A percentile compares a stretch with the other conserved stretches of the same genome.
Evolutionary conservation across 35 echinoderm and acorn worm genomes (phyloP).

Genomic region (Apostichopus californicus): DNA sequence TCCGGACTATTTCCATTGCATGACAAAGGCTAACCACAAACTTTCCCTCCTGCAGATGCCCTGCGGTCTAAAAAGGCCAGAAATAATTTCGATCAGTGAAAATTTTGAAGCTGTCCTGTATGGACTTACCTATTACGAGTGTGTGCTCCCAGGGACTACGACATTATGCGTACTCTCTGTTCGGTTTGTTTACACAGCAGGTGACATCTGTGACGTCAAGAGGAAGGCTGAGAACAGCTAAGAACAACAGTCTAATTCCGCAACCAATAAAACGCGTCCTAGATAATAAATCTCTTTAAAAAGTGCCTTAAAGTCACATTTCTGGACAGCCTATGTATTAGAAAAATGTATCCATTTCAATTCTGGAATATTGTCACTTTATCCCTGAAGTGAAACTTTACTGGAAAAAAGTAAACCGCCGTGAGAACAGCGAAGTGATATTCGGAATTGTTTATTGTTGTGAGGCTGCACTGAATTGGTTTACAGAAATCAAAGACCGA

Average conservation of each 20-base stretch:
- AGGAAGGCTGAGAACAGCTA: conserved; percentile 59
- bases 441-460: conserved; percentile 61
- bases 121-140: conserved; percentile 38
- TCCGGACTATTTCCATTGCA: conserved; percentile 57
- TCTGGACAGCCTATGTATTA: background rate
- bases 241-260: conserved; percentile 64
- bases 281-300: conserved; percentile 36
- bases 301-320: conserved; percentile 41
- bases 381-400: background rate
- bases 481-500: conserved; percentile 59
- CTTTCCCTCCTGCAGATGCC: conserved; percentile 54
- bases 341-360: background rate
- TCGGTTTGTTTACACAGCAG: conserved; percentile 67
- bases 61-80: conserved; percentile 60
- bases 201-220: conserved; percentile 60
- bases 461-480: conserved; percentile 61
- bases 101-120: conserved; percentile 12
- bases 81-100: conserved; percentile 57
- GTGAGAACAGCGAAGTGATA: conserved; percentile 39
- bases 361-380: background rate
- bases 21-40: conserved; percentile 62
- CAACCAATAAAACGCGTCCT: conserved; percentile 58
- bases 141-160: conserved; percentile 55
- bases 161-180: conserved; percentile 54
- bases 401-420: conserved; percentile 5